Conservation (phyloP, 2,888 invertebrate species). For the Ceratothoa steindachneri region DNA sequence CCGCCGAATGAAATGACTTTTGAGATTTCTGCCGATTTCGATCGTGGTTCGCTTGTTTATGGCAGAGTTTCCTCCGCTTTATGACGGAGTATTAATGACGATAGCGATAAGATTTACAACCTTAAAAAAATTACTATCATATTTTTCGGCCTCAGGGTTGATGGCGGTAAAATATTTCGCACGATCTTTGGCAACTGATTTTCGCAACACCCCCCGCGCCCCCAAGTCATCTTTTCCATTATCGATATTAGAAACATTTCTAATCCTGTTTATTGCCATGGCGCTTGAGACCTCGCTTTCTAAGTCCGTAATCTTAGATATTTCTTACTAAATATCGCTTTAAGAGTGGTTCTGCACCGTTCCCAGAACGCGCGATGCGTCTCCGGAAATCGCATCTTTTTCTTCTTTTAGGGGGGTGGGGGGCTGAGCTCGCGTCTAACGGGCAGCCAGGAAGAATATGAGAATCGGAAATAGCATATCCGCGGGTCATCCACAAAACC, state of each 20-base stretch:
- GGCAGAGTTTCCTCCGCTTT: conserved; percentile 7
- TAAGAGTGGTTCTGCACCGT: too few relatives aligned
- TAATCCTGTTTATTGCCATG: too few relatives aligned
- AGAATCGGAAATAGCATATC: conserved; percentile 10
- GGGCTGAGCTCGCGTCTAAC: background rate
- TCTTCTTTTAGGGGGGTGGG: too few relatives aligned
- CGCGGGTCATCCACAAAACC: conserved; percentile 1
- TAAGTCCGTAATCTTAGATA: too few relatives aligned
- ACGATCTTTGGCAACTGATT: too few relatives aligned
- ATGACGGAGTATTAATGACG: conserved; percentile 11
- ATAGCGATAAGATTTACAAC: conserved; percentile 8
- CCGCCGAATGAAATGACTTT: conserved; percentile 12
- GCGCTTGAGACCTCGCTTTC: too few relatives aligned
- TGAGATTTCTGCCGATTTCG: conserved; percentile 13
- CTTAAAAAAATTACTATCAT: background rate
- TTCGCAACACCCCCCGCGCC: too few relatives aligned
- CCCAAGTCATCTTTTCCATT: background rate
- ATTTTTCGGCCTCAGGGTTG: background rate
- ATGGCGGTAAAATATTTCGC: too few relatives aligned
- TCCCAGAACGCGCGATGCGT: too few relatives aligned
- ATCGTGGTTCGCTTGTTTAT: conserved; percentile 10
- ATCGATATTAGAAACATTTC: background rate
- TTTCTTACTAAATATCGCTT: too few relatives aligned
- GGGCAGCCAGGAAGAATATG: background rate
- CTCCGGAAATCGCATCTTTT: background rate